These are phyloP conservation scores for Anoplophora glabripennis DNA, from an alignment of 1,140 invertebrate species.

Conservation along the genomic window DNA sequence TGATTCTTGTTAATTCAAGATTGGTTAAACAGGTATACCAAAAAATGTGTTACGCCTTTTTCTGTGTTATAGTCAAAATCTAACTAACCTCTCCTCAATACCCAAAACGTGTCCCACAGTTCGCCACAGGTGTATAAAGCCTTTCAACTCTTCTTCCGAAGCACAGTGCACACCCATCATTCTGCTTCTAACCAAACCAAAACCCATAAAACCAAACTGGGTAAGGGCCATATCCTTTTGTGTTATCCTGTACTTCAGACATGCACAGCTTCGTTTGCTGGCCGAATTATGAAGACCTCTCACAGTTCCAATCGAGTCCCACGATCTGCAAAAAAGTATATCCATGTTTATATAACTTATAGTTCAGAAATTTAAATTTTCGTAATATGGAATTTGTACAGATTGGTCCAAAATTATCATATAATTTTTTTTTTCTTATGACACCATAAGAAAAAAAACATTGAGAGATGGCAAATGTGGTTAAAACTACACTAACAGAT, in stretches of 20 bases:
- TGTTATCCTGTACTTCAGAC: constrained; percentile 53
- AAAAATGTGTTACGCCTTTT: too few relatives aligned
- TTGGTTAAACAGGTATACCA: too few relatives aligned
- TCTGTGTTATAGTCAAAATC: too few relatives aligned
- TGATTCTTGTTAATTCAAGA: too few relatives aligned
- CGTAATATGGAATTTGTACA: too few relatives aligned
- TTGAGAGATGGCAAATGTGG: too few relatives aligned
- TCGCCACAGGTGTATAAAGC: constrained; percentile 78
- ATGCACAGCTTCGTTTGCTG: constrained; percentile 50
- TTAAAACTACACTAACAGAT: too few relatives aligned
- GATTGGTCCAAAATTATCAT: too few relatives aligned
- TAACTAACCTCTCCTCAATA: not conserved
- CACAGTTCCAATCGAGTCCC: constrained; percentile 65
- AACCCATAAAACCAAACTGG: constrained; percentile 82
- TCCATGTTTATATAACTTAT: too few relatives aligned
- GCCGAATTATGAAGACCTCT: constrained; percentile 62
- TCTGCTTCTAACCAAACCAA: constrained; percentile 63
- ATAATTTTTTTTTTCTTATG: too few relatives aligned
- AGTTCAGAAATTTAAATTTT: too few relatives aligned
- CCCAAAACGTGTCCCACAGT: constrained; percentile 77
- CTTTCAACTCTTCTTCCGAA: constrained; percentile 61
- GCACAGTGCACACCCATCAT: constrained; percentile 59
- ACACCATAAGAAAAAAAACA: too few relatives aligned
- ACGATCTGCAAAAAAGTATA: constrained; percentile 49
- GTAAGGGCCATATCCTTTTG: constrained; percentile 83